These are phyloP conservation scores for Helobdella robusta DNA, from an alignment of 2,888 invertebrate species.

Conservation along the genomic window DNA sequence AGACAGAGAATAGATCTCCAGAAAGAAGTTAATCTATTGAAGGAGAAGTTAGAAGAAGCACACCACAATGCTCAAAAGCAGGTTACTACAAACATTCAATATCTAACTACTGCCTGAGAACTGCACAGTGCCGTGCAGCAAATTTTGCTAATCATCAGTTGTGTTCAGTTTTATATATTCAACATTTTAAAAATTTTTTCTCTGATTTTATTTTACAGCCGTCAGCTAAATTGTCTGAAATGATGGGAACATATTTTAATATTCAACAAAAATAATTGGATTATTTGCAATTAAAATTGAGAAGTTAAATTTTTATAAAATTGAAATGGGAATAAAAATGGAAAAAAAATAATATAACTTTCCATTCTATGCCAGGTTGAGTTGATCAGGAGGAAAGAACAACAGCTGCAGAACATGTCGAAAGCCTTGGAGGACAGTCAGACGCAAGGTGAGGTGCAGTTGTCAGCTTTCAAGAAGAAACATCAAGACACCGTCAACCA, in stretches of 20 bases:
- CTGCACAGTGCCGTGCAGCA: too few relatives aligned
- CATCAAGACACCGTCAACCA: slow-evolving; percentile 98
- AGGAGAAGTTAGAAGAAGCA: slow-evolving; percentile 69
- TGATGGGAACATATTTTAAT: too few relatives aligned
- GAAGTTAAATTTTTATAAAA: too few relatives aligned
- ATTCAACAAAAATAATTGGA: too few relatives aligned
- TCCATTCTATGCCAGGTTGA: slow-evolving; percentile 56
- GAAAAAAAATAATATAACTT: background rate
- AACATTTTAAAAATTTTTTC: too few relatives aligned
- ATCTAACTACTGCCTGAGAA: too few relatives aligned
- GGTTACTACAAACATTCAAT: too few relatives aligned
- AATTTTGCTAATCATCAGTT: background rate
- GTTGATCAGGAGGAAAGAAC: slow-evolving; percentile 99
- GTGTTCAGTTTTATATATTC: background rate
- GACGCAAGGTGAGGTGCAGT: slow-evolving; percentile 93
- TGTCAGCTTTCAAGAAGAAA: slow-evolving; percentile 96
- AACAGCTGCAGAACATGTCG: slow-evolving; percentile 94
- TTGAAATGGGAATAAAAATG: background rate
- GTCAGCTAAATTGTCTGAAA: too few relatives aligned
- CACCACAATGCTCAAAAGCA: slow-evolving; percentile 77
- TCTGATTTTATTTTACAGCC: too few relatives aligned
- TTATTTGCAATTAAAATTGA: too few relatives aligned
- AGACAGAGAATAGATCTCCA: slow-evolving; percentile 94
- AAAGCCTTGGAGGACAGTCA: slow-evolving; percentile 94
- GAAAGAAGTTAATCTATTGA: slow-evolving; percentile 78